These are phyloP conservation scores for Plectrocnemia conspersa DNA, from an alignment of 1,140 invertebrate genomes.

Conservation along the genomic window DNA sequence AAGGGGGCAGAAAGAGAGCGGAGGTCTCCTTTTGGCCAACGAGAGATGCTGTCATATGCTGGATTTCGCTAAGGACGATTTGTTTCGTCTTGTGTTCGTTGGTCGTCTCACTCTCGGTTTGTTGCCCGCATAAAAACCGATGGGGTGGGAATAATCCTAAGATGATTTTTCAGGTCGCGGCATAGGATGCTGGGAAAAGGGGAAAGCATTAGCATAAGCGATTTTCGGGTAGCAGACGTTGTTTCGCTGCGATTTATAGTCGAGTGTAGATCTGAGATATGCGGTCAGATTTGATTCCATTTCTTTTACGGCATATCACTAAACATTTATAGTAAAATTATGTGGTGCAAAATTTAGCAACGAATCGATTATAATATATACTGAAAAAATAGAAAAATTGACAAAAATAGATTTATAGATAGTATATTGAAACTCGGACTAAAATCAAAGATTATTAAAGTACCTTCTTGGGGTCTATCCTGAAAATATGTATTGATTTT, in stretches of 20 bases:
- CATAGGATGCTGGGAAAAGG: neutral
- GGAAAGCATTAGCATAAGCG: conserved; percentile 14
- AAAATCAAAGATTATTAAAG: neutral
- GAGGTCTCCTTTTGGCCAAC: neutral
- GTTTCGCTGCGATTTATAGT: neutral
- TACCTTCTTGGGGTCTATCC: neutral
- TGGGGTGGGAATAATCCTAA: conserved; percentile 32
- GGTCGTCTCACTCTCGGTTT: conserved; percentile 14
- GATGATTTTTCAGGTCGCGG: conserved; percentile 28
- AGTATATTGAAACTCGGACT: neutral
- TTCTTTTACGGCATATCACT: neutral
- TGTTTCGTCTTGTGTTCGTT: conserved; percentile 33
- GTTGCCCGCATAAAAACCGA: conserved; percentile 33
- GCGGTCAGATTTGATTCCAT: neutral
- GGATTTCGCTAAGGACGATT: conserved; percentile 35
- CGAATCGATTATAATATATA: neutral
- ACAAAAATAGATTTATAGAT: neutral
- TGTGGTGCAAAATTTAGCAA: neutral
- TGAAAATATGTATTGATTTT: neutral
- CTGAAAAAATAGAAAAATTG: neutral
- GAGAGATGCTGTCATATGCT: conserved; percentile 28
- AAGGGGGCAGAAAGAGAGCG: conserved; percentile 1
- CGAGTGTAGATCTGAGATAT: neutral
- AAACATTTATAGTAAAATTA: neutral
- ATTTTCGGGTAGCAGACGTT: conserved; percentile 1